Evolutionary conservation across 2,888 invertebrate genomes (phyloP).

Genomic region (Abrostola tripartita): DNA sequence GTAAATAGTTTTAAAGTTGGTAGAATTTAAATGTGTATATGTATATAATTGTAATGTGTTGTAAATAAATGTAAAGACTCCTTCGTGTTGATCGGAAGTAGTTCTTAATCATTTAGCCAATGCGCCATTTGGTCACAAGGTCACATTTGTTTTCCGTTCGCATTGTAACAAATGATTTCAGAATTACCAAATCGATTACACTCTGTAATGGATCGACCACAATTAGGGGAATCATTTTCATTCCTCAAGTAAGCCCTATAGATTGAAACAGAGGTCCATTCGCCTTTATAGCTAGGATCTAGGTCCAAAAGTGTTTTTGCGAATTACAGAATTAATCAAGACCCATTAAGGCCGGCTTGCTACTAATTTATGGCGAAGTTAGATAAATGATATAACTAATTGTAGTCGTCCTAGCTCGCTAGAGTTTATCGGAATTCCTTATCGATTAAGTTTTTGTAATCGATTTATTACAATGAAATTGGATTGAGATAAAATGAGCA

Average conservation of each 20-base stretch:
- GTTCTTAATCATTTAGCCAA: no score
- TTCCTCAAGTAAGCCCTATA: neutral
- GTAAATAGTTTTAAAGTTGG: no score
- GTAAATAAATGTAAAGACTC: no score
- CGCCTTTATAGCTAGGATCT: neutral
- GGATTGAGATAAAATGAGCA: no score
- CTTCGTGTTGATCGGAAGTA: no score
- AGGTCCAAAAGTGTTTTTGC: slow-evolving; percentile 4
- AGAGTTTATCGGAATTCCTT: no score
- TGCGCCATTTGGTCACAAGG: neutral
- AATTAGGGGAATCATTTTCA: neutral
- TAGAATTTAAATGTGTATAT: no score
- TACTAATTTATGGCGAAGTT: slow-evolving; percentile 39
- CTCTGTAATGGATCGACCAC: neutral
- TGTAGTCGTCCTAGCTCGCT: slow-evolving; percentile 25
- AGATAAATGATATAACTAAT: slow-evolving; percentile 37
- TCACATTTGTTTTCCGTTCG: neutral
- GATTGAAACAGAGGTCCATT: neutral
- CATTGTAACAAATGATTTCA: neutral
- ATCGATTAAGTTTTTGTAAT: no score
- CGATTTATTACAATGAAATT: no score
- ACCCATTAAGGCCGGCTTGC: slow-evolving; percentile 2
- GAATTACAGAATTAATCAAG: slow-evolving; percentile 8
- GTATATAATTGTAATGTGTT: no score
- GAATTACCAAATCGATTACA: neutral